phyloP scores from a whole-genome alignment of 92 coral and sea anemone genomes.

The Hydrozoanthus gracilis region DNA sequence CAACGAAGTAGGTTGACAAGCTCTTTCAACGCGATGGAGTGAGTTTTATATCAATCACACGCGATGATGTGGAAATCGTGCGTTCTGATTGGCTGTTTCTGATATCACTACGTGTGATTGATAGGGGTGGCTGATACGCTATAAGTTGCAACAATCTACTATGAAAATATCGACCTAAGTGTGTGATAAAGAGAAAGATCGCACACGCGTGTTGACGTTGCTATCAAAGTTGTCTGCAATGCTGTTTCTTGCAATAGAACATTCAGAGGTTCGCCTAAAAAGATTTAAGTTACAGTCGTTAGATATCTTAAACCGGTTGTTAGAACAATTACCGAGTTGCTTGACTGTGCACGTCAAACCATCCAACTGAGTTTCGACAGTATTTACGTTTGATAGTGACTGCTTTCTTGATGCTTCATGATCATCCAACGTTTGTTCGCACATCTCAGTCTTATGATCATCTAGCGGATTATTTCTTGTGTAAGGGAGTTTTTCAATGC shows the following conservation, averaged over 20 bases:
- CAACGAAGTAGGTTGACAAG: too few relatives aligned
- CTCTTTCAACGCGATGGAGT: too few relatives aligned
- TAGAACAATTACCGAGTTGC: background rate
- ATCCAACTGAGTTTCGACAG: background rate
- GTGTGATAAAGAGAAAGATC: slow-evolving; percentile 3
- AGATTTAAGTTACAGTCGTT: background rate
- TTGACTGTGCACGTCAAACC: background rate
- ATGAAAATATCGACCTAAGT: too few relatives aligned
- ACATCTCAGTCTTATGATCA: background rate
- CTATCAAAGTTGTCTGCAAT: background rate
- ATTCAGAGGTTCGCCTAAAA: background rate
- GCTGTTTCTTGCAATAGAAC: background rate
- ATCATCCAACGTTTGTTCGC: background rate
- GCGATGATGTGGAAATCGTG: too few relatives aligned
- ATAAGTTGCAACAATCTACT: too few relatives aligned
- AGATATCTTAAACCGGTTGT: background rate
- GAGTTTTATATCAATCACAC: too few relatives aligned
- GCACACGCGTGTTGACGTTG: background rate
- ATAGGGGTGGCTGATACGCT: too few relatives aligned
- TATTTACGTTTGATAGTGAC: background rate
- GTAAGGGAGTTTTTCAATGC: background rate
- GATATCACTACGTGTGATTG: too few relatives aligned
- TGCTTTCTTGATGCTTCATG: too few relatives aligned
- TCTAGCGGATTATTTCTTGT: background rate
- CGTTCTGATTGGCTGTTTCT: too few relatives aligned